Conservation (phyloP, 2,888 invertebrate genomes). For the Acrobasis consociella region DNA sequence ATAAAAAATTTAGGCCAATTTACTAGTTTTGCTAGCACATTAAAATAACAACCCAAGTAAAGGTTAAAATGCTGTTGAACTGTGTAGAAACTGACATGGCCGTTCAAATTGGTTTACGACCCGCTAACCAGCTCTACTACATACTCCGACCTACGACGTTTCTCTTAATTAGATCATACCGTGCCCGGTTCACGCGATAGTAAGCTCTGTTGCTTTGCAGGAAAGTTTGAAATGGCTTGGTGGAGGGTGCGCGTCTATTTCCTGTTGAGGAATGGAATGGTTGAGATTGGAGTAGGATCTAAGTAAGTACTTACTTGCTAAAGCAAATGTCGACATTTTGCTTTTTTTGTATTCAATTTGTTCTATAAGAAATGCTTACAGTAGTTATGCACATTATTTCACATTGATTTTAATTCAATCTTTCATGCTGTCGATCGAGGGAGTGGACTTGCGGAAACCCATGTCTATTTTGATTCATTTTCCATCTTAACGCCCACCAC, state of each 20-base stretch:
- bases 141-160: constrained; percentile 3
- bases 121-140: constrained; percentile 12
- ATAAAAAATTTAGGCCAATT: not conserved
- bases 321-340: not conserved
- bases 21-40: not conserved
- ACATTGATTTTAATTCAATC: too few relatives aligned
- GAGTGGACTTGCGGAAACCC: too few relatives aligned
- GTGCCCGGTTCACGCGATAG: not conserved
- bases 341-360: not conserved
- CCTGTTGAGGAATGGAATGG: constrained; percentile 5
- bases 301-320: not conserved
- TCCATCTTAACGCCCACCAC: too few relatives aligned
- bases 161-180: constrained; percentile 1
- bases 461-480: too few relatives aligned
- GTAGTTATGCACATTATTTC: too few relatives aligned
- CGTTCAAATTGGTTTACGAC: constrained; percentile 13
- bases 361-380: too few relatives aligned
- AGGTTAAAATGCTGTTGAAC: constrained; percentile 4
- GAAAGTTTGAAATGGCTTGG: not conserved
- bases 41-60: not conserved
- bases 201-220: not conserved
- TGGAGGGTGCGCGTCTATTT: not conserved
- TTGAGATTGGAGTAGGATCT: not conserved
- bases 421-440: too few relatives aligned
- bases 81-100: not conserved